Evolutionary conservation across 2,113 vertebrate genomes (phyloP), one percentile per base, ranked within the genome.

Genomic region (Myotis lucifugus): DNA sequence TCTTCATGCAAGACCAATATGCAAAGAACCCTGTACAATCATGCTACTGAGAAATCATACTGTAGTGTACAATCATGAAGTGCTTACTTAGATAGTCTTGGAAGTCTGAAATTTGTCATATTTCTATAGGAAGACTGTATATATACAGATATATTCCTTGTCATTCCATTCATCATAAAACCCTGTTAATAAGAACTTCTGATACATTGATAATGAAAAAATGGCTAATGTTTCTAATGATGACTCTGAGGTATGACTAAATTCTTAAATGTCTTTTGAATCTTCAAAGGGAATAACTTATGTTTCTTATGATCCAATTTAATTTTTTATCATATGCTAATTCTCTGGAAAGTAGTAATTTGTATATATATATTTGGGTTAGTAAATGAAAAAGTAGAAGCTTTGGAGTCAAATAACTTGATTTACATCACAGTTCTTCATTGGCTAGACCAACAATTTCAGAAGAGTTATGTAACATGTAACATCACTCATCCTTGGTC

Each of bases 271-370:
- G 29, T n/a, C 56, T 96, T 78, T 69, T 74, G 29, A 94, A 77
- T 76, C 48, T 96, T 90, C 87, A 96, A 86, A 94, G 84, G 69
- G 70, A 94, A 81, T 66, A 84, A 96, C n/a, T 81, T 93, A 23
- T 77, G 61, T 90, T 96, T 95, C 27, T 82, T 21, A 79, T n/a
- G 56, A 70, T 72, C 9, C 54, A 95, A 92, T 85, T 92, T 95
- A 90, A 88, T 93, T 94, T 94, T 91, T 90, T 85, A 91, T 93
- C 32, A 89, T 87, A 90, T 89, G 85, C 15, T 27, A 90, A 48
- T 90, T 93, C 21, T 87, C 50, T 66, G 27, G 12, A 77, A 87
- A 90, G 21, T 79, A 52, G 46, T 69, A 40, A 85, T 94, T 84
- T 95, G 8, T 93, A n/a, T 50, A 50, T 34, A 34, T 85, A 32